phyloP scores from a whole-genome alignment of 2,888 invertebrate genomes.

The Acleris laterana region DNA sequence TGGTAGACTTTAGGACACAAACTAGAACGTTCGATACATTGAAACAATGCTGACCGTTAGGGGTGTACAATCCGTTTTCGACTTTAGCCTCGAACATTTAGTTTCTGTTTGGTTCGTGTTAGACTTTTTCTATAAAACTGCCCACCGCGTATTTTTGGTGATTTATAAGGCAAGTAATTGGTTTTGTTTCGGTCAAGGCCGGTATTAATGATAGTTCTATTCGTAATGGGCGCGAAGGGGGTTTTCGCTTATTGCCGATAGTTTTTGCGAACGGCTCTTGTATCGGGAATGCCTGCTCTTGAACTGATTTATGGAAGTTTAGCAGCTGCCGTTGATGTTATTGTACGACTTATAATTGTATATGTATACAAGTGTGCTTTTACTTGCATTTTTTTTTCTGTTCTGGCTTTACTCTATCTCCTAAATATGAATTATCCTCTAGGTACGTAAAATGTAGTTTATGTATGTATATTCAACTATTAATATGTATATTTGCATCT shows the following conservation, averaged over 20 bases:
- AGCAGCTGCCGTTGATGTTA: background rate
- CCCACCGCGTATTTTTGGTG: conserved; percentile 55
- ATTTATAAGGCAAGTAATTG: conserved; percentile 75
- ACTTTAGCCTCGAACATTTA: background rate
- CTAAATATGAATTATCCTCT: too few relatives aligned
- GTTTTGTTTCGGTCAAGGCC: conserved; percentile 74
- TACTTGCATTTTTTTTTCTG: too few relatives aligned
- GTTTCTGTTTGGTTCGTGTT: conserved; percentile 13
- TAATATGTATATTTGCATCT: too few relatives aligned
- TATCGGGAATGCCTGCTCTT: conserved; percentile 10
- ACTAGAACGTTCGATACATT: conserved; percentile 5
- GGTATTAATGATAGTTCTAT: conserved; percentile 70
- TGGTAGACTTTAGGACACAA: conserved; percentile 10
- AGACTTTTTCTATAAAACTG: conserved; percentile 24
- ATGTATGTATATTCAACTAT: too few relatives aligned
- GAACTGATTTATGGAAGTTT: conserved; percentile 12
- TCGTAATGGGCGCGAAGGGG: conserved; percentile 64
- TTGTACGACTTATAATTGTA: background rate
- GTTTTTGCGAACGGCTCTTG: conserved; percentile 18
- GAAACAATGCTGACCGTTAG: conserved; percentile 21
- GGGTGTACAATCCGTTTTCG: conserved; percentile 9
- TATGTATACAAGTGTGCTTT: background rate
- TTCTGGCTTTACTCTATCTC: too few relatives aligned
- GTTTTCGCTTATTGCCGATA: conserved; percentile 55
- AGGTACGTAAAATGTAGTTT: too few relatives aligned